Base-by-base conservation (phyloP, 2,797 vertebrate species). In the Microctenopoma steveboyesi region DNA sequence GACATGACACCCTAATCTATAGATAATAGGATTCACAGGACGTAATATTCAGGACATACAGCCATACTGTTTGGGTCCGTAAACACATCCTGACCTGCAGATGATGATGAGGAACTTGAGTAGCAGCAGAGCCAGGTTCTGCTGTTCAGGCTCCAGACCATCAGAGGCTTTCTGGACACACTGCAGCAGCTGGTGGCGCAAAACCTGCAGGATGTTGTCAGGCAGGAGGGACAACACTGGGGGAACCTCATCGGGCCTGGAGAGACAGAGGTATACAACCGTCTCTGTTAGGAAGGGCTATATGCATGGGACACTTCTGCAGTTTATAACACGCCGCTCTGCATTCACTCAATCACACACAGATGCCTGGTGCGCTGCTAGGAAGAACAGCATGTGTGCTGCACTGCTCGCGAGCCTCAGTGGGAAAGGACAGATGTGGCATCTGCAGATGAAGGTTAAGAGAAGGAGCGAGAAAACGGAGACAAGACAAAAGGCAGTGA, bases 81-180 rank as follows among this genome's bases (percentile, higher is more conserved):
- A 33, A 33, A 33, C 30, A 33, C 30, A 33, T 37, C 27, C 78
- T 45, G 40, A 97, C 97, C 98, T 96, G 97, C 97, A 98, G 89
- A 97, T 93, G 86, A 98, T 93, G 83, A 98, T 98, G 74, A 99
- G 97, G 90, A 98, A 98, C 77, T 98, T 98, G 65, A 99, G 96
- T 49, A 99, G 95, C 60, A 98, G 87, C 80, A 98, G 82, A 1
- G 96, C 95, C 58, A 99, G 86, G 51, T 94, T 90, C 78, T 98
- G 98, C 72, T 99, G 98, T 76, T 97, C 95, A 12, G 96, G 95
- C 81, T 99, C 98, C 82, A 99, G 86, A 3, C 97, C 97, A 33
- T 97, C 96, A 0, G 97, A 96, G 59, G 95, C 95, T 88, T 98
- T 99, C 91, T 98, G 97, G 82, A 99, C 96, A 55, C 97, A 99